These are phyloP conservation scores for Pomacea canaliculata DNA, from an alignment of 2,888 invertebrate genomes.

Conservation along the genomic window DNA sequence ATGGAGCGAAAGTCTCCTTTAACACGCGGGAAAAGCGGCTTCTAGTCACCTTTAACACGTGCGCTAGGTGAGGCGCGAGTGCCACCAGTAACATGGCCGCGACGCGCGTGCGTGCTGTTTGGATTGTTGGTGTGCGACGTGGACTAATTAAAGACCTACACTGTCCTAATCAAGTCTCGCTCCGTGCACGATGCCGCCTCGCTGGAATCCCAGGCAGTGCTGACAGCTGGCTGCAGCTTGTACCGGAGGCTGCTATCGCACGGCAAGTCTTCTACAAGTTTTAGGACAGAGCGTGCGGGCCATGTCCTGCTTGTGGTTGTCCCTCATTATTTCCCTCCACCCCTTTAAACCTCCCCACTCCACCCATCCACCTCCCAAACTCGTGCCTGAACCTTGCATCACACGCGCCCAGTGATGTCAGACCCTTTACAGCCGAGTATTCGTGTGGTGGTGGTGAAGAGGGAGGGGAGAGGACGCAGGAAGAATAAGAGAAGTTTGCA, in stretches of 20 bases:
- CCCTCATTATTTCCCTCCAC: too few species aligned
- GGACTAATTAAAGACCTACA: slow-evolving; percentile 22
- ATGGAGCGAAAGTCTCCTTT: not conserved
- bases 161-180: slow-evolving; percentile 22
- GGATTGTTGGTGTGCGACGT: slow-evolving; percentile 20
- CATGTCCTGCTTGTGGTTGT: too few species aligned
- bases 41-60: not conserved
- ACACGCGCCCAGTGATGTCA: too few species aligned
- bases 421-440: too few species aligned
- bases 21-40: not conserved
- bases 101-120: not conserved
- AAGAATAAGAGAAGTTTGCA: too few species aligned
- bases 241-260: not conserved
- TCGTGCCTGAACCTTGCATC: too few species aligned
- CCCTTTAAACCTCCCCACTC: too few species aligned
- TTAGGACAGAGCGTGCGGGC: too few species aligned
- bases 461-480: too few species aligned
- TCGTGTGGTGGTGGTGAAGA: too few species aligned
- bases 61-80: not conserved
- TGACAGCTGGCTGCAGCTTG: slow-evolving; percentile 17
- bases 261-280: too few species aligned
- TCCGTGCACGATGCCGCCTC: slow-evolving; percentile 10
- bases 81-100: not conserved
- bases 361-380: too few species aligned
- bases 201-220: not conserved